Base-by-base conservation (phyloP, 2,797 vertebrate genomes). In the Craterocephalus amniculus region DNA sequence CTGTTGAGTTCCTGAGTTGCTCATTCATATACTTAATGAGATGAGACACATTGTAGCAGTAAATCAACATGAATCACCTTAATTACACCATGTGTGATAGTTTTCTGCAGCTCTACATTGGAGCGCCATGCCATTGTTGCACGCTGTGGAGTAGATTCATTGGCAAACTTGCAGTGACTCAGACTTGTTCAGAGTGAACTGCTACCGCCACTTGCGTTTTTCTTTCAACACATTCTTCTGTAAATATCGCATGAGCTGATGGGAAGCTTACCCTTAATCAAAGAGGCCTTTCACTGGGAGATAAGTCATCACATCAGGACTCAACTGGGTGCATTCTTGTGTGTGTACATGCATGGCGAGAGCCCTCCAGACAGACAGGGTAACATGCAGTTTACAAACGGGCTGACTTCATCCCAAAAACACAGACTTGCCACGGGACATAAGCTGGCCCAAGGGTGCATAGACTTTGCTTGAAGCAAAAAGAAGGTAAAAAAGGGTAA, bases 381-480 rank as follows among this genome's bases (percentile, higher is more conserved):
- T 92, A 84, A 92, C 62, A 73, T 72, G 77, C 79, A 90, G 88
- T 92, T 90, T 89, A 87, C 83, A 91, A 90, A 92, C 86, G 54
- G 36, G 76, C 74, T 24, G 88, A 87, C 89, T 93, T 85, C 76
- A 77, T 80, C 64, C 70, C 71, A 67, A 76, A 74, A 54, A 78
- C 63, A 69, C 48, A 63, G 51, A 29, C 20, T 45, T 29, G 40
- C 74, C 80, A 72, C 63, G 75, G 78, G 87, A 86, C 60, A 63
- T 16, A 22, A 58, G 63, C 43, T 1, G 61, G 59, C 73, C 80
- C 3, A 1, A 34, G 70, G 68, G 70, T 67, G 69, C 73, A 45
- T 72, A 65, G 61, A 64, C 72, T 76, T 14, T 45, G 56, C 69
- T 70, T 13, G 12, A 55, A 76, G 80, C 67, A 76, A 58, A 73